Evolutionary conservation across 1,140 invertebrate species (phyloP).

Genomic region (Eueides isabella): DNA sequence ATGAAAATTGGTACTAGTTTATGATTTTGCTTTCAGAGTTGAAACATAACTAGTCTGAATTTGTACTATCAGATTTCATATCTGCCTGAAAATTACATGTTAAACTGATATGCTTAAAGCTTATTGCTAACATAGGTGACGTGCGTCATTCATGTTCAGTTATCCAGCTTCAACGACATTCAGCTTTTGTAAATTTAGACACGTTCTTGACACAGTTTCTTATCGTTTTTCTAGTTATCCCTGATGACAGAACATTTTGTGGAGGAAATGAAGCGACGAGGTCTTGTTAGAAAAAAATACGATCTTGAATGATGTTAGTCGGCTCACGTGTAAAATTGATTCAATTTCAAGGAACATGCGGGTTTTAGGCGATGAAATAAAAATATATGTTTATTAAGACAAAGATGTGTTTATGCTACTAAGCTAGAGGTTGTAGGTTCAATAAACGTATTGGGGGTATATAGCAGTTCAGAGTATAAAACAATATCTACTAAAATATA

Average conservation of each 20-base stretch:
- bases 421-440: too few relatives aligned
- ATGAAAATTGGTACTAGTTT: not conserved
- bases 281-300: conserved; percentile 26
- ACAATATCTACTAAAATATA: too few relatives aligned
- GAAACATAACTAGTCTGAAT: not conserved
- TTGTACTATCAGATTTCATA: conserved; percentile 4
- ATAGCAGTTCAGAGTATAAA: too few relatives aligned
- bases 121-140: conserved; percentile 11
- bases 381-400: not conserved
- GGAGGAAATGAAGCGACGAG: conserved; percentile 46
- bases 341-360: conserved; percentile 23
- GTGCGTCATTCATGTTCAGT: conserved; percentile 14
- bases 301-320: conserved; percentile 30
- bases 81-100: not conserved
- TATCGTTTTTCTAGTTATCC: conserved; percentile 49
- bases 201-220: conserved; percentile 57
- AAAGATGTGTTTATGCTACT: too few relatives aligned
- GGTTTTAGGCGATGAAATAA: not conserved
- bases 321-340: conserved; percentile 23
- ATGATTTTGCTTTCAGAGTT: not conserved
- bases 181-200: conserved; percentile 43
- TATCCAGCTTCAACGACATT: conserved; percentile 28
- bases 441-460: too few relatives aligned
- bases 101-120: conserved; percentile 5
- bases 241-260: conserved; percentile 42